Evolutionary conservation across 1,140 invertebrate genomes (phyloP).

Genomic region (Forficula auricularia): DNA sequence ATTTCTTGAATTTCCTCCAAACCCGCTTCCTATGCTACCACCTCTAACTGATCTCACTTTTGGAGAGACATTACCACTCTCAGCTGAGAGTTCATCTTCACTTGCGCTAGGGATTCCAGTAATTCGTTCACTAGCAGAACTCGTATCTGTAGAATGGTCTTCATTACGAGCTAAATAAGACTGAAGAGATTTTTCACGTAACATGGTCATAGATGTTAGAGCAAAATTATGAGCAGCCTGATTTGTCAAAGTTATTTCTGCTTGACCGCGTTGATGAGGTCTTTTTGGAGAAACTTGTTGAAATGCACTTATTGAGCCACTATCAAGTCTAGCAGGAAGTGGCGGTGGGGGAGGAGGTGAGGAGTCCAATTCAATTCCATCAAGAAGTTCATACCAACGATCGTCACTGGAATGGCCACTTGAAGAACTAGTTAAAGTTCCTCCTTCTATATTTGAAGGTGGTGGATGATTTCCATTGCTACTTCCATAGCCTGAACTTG

Average conservation of each 20-base stretch:
- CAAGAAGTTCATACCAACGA: slow-evolving; percentile 42
- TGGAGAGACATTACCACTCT: slow-evolving; percentile 35
- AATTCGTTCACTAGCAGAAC: slow-evolving; percentile 26
- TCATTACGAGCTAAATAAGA: slow-evolving; percentile 21
- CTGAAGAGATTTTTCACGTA: too few species aligned
- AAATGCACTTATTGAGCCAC: slow-evolving; percentile 15
- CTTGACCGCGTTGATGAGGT: neutral
- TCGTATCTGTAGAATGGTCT: slow-evolving; percentile 33
- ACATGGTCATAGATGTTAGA: too few species aligned
- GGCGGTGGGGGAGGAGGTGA: slow-evolving; percentile 30
- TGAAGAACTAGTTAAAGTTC: slow-evolving; percentile 41
- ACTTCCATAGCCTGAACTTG: slow-evolving; percentile 69
- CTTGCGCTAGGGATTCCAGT: slow-evolving; percentile 24
- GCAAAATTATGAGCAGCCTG: too few species aligned
- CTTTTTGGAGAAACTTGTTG: slow-evolving; percentile 13
- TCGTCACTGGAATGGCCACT: slow-evolving; percentile 48
- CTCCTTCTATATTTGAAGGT: slow-evolving; percentile 15
- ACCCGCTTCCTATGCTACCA: too few species aligned
- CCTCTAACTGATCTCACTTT: slow-evolving; percentile 18
- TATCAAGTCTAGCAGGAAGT: slow-evolving; percentile 27
- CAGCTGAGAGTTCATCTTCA: slow-evolving; percentile 39
- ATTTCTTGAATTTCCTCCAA: slow-evolving; percentile 28
- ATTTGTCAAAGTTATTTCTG: neutral
- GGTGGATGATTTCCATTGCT: slow-evolving; percentile 38
- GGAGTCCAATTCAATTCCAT: slow-evolving; percentile 17